Conservation (phyloP, 2,797 vertebrate species). For the Pipistrellus nathusii region DNA sequence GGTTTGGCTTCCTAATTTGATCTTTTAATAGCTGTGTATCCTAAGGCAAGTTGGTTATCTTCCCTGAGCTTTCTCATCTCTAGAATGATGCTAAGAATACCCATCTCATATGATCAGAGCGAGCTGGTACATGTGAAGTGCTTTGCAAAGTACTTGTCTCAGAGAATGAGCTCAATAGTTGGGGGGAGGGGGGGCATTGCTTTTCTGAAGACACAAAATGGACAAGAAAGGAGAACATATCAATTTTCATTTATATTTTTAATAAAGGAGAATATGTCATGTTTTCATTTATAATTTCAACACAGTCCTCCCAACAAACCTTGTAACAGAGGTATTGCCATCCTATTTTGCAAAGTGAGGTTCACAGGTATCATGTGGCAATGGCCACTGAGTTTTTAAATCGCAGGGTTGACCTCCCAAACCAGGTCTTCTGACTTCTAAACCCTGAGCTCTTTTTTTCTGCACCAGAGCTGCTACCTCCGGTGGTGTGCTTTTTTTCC, state of each 20-base stretch:
- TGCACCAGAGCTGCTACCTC: not conserved
- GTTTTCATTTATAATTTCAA: not conserved
- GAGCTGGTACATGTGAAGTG: not conserved
- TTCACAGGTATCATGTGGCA: not conserved
- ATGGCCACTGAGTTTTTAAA: not conserved
- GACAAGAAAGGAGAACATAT: not conserved
- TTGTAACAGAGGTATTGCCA: not conserved
- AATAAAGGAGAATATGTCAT: not conserved
- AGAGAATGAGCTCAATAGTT: not conserved
- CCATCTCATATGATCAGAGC: not conserved
- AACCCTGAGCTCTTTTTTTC: not conserved
- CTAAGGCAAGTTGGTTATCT: not conserved
- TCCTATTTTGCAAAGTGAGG: not conserved
- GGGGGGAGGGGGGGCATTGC: not conserved
- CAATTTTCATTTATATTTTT: not conserved
- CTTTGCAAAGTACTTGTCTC: not conserved
- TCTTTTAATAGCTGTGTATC: not conserved
- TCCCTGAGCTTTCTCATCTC: not conserved
- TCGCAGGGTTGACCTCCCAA: not conserved
- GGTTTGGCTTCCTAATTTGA: not conserved
- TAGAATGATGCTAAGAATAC: not conserved
- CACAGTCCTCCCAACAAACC: not conserved
- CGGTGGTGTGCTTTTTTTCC: not conserved
- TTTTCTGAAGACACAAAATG: not conserved
- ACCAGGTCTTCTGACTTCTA: not conserved